Conservation (phyloP, 2,113 vertebrate species). For the Arothron firmamentum region DNA sequence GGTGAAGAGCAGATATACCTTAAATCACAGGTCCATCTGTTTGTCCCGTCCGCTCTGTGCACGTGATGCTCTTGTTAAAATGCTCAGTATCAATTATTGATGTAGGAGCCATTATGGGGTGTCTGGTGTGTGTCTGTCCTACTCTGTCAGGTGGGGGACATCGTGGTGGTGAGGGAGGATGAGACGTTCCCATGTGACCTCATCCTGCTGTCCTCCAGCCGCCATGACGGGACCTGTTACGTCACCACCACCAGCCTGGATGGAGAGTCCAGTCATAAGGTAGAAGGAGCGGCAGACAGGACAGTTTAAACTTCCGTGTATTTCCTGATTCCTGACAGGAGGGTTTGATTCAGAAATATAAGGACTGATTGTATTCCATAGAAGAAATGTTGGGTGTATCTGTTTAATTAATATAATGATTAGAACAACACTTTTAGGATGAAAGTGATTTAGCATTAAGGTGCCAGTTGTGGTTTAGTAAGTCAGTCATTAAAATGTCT, state of each 20-base stretch:
- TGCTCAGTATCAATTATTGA: slow-evolving; percentile 24
- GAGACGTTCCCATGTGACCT: slow-evolving; percentile 98
- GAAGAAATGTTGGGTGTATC: too few relatives aligned
- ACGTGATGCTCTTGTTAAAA: neutral
- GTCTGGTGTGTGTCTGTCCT: slow-evolving; percentile 20
- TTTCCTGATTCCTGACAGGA: too few relatives aligned
- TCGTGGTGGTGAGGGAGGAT: slow-evolving; percentile 92
- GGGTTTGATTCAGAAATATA: too few relatives aligned
- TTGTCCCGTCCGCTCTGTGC: slow-evolving; percentile 6
- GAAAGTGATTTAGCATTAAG: too few relatives aligned
- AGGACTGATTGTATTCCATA: too few relatives aligned
- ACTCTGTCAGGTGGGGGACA: slow-evolving; percentile 85
- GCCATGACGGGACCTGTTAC: slow-evolving; percentile 90
- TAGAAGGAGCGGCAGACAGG: slow-evolving; percentile 15
- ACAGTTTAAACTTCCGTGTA: too few relatives aligned
- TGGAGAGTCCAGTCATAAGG: slow-evolving; percentile 97
- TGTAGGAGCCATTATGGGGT: slow-evolving; percentile 2
- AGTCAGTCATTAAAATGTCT: too few relatives aligned
- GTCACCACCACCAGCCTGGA: slow-evolving; percentile 97
- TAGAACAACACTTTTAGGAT: too few relatives aligned
- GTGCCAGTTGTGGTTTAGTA: too few relatives aligned
- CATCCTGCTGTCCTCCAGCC: slow-evolving; percentile 92
- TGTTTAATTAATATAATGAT: too few relatives aligned
- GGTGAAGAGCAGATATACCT: slow-evolving; percentile 24
- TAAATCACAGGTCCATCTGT: slow-evolving; percentile 28